Evolutionary conservation across 2,113 vertebrate genomes (phyloP), one percentile per base, ranked within the genome.

Genomic region (Terrapene triunguis): DNA sequence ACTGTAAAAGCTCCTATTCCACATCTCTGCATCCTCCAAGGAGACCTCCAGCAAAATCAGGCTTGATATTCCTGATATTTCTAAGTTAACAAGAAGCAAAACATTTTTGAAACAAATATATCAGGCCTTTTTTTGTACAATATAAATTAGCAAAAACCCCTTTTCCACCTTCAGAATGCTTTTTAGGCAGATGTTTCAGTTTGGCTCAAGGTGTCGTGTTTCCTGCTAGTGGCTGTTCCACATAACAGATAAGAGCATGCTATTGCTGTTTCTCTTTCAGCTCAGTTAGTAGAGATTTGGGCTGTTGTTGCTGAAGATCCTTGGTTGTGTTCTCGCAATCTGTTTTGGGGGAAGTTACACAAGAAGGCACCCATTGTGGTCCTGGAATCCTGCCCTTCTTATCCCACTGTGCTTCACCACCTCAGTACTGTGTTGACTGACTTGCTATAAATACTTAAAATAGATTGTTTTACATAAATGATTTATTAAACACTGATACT

Each of bases 241-340:
- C 78, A 72, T 93, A 74, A 90, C 94, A 94, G 94, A 94, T 92
- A 95, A 93, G 92, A 96, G 85, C 87, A 90, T 96, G 89, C 87
- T 93, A 87, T 95, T 83, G 90, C 57, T 79, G 83, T 96, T 96
- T 95, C 51, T 89, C 59, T 53, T 93, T 0, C 0, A 57, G 85
- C 27, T 69, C 83, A 76, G 42, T 76, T 90, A 80, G 90, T 86
- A 96, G 91, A 92, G 96, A 84, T 81, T 78, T 95, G 88, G 87
- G 42, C 74, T 47, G 25, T 47, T 47, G 12, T 27, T 47, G 88
- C 83, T 82, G 38, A 69, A 89, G 86, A 80, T 92, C 59, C 1
- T 0, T 93, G 86, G 12, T 80, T 95, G 62, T 96, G 5, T 95
- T 96, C 93, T 89, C 72, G 10, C 35, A 22, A 72, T 38, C 19